Evolutionary conservation across 30 jellyfish, hydroid and myxozoan species (phyloP).

Genomic region (Turritopsis dohrnii): DNA sequence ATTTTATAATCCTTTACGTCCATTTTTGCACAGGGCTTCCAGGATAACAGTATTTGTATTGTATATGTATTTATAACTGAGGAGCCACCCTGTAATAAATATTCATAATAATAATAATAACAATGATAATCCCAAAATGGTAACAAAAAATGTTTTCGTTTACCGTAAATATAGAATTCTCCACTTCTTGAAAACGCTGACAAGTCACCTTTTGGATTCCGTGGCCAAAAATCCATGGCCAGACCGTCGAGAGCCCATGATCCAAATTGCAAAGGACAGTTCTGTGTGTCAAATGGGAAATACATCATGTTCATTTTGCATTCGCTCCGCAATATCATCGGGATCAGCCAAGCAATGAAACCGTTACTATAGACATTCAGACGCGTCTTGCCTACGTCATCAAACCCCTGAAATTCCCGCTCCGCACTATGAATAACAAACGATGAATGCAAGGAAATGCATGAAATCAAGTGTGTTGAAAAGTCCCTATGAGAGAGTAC

Average conservation of each 20-base stretch:
- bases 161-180: constrained; percentile 64
- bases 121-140: too few relatives aligned
- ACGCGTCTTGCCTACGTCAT: constrained; percentile 60
- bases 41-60: too few relatives aligned
- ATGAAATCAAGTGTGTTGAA: too few relatives aligned
- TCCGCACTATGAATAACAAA: too few relatives aligned
- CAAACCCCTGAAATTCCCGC: constrained; percentile 66
- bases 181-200: constrained; percentile 60
- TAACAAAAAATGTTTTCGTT: neutral
- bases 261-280: constrained; percentile 60
- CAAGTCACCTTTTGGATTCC: constrained; percentile 55
- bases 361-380: constrained; percentile 54
- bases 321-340: constrained; percentile 59
- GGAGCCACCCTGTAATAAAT: too few relatives aligned
- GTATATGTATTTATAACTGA: too few relatives aligned
- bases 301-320: constrained; percentile 70
- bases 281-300: constrained; percentile 84
- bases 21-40: too few relatives aligned
- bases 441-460: too few relatives aligned
- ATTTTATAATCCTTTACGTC: too few relatives aligned
- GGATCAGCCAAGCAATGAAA: constrained; percentile 65
- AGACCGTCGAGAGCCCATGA: constrained; percentile 85
- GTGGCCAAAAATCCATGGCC: constrained; percentile 44
- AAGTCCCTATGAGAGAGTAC: too few relatives aligned
- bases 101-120: too few relatives aligned